Evolutionary conservation across 2,797 vertebrate species (phyloP).

Genomic region (Tokudaia tokunoshimensis): DNA sequence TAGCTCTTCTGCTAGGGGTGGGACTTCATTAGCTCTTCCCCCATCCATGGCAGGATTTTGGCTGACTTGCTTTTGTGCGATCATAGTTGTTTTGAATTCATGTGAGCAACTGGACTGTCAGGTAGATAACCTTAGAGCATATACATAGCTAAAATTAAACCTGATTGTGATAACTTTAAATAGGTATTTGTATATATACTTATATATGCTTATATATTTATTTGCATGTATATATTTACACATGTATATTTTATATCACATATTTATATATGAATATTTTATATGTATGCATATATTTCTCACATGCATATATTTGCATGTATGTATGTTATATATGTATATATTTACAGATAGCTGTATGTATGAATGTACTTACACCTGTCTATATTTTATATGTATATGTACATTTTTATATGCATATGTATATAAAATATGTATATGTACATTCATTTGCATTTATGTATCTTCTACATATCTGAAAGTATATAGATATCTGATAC

Average conservation of each 20-base stretch:
- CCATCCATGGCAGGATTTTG: background rate
- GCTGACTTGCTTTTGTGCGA: background rate
- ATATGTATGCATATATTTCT: background rate
- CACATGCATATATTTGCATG: background rate
- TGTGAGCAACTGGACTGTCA: background rate
- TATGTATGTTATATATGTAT: background rate
- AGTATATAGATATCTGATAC: background rate
- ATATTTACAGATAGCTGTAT: no score
- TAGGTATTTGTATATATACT: background rate
- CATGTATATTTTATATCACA: background rate
- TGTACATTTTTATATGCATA: background rate
- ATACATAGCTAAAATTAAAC: conserved; percentile 34
- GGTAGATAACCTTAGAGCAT: background rate
- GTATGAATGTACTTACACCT: no score
- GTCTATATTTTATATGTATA: background rate
- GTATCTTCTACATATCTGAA: background rate
- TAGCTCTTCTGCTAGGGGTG: background rate
- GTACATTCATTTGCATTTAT: background rate
- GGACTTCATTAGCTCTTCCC: background rate
- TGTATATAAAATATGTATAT: background rate
- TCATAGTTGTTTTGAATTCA: background rate
- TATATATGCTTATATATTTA: background rate
- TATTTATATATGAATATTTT: background rate
- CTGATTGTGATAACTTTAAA: background rate
- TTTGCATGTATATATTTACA: background rate